These are phyloP conservation scores for Siniperca chuatsi DNA, from an alignment of 2,113 vertebrate species.

Conservation along the genomic window DNA sequence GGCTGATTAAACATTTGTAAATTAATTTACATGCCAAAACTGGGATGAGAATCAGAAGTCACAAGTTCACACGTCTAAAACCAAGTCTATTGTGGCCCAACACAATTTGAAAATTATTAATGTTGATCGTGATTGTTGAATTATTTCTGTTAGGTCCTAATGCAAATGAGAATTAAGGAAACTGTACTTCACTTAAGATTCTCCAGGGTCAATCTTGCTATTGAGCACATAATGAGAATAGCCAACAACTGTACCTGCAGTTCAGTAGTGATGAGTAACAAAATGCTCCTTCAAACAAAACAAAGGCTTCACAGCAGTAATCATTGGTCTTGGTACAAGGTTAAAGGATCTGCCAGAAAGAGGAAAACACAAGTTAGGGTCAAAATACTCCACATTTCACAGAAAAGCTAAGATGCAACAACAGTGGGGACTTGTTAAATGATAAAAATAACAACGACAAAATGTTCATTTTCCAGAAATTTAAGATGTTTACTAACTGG, in stretches of 20 bases:
- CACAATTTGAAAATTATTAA: neutral
- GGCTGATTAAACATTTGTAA: neutral
- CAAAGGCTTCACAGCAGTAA: constrained; percentile 38
- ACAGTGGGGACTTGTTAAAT: neutral
- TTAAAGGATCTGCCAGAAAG: constrained; percentile 54
- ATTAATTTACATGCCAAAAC: neutral
- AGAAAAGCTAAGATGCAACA: neutral
- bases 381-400: neutral
- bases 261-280: constrained; percentile 37
- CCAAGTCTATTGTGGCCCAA: neutral
- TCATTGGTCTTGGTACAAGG: constrained; percentile 32
- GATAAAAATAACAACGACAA: neutral
- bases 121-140: neutral
- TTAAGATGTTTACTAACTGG: neutral
- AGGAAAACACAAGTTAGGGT: constrained; percentile 20
- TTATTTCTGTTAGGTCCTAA: neutral
- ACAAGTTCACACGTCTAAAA: neutral
- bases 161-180: neutral
- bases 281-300: constrained; percentile 39
- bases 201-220: neutral
- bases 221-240: neutral
- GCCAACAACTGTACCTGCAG: constrained; percentile 53
- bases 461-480: neutral
- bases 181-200: neutral
- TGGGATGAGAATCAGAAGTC: neutral